phyloP scores from a whole-genome alignment of 1,140 invertebrate species.

The Pseudomyrmex sp. region DNA sequence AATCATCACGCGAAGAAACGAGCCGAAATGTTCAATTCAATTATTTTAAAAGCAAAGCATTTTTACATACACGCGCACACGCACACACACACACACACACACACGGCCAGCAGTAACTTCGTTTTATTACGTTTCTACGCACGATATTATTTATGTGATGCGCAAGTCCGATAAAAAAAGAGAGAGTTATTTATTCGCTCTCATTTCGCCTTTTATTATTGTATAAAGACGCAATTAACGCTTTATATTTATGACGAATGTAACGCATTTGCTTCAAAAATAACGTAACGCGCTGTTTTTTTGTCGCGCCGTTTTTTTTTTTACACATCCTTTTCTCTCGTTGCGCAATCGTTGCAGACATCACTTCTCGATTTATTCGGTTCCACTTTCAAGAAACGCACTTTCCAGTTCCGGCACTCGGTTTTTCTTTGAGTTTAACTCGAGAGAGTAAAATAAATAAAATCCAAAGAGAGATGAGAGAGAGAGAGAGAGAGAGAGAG shows the following conservation, averaged over 20 bases:
- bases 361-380: neutral
- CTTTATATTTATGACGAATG: conserved; percentile 19
- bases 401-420: neutral
- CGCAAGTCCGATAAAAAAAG: neutral
- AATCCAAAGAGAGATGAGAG: no score
- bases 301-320: neutral
- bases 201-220: conserved; percentile 13
- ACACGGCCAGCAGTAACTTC: neutral
- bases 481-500: no score
- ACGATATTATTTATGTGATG: neutral
- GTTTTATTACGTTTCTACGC: neutral
- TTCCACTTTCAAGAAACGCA: conserved; percentile 5
- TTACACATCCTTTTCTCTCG: neutral
- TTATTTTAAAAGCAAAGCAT: neutral
- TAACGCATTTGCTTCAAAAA: neutral
- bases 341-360: conserved; percentile 2
- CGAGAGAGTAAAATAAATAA: neutral
- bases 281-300: neutral
- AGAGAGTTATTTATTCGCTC: neutral
- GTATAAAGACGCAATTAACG: conserved; percentile 1
- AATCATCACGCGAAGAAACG: neutral
- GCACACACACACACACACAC: no score
- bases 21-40: conserved; percentile 14
- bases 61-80: neutral
- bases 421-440: neutral